A percentile compares a stretch with the other conserved stretches of the same genome.
These are phyloP conservation scores for Scaeva pyrastri DNA, from an alignment of 2,888 invertebrate species.

Conservation along the genomic window DNA sequence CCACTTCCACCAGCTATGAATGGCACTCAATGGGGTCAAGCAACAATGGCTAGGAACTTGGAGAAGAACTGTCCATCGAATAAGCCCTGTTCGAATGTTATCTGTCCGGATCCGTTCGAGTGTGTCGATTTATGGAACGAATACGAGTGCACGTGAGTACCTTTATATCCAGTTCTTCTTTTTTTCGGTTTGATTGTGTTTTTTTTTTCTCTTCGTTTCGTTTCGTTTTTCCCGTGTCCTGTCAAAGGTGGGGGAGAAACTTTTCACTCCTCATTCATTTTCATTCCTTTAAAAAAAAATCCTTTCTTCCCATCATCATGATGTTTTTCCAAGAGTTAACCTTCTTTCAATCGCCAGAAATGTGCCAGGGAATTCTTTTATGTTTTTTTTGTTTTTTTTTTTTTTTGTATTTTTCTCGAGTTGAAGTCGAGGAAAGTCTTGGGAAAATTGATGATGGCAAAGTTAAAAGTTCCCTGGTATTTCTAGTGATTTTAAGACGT, in stretches of 20 bases:
- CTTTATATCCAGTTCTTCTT: background rate
- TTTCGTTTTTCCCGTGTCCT: background rate
- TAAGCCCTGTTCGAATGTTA: constrained; percentile 97
- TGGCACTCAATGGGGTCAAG: constrained; percentile 97
- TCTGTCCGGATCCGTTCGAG: constrained; percentile 96
- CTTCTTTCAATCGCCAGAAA: constrained; percentile 39
- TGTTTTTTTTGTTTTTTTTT: constrained; percentile 5
- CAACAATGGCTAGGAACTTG: constrained; percentile 96
- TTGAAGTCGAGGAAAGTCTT: constrained; percentile 11
- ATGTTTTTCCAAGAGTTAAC: background rate
- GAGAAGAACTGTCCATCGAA: constrained; percentile 97
- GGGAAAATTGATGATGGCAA: constrained; percentile 53
- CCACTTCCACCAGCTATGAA: constrained; percentile 97
- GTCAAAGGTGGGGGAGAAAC: constrained; percentile 8
- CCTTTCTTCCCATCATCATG: background rate
- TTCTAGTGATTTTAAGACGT: constrained; percentile 42
- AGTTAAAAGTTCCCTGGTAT: constrained; percentile 22
- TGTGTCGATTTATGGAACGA: constrained; percentile 99
- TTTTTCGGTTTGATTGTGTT: constrained; percentile 1
- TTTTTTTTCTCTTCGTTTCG: too few species aligned
- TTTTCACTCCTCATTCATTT: constrained; percentile 30
- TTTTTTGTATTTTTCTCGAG: background rate
- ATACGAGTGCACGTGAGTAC: constrained; percentile 98
- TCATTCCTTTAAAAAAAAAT: constrained; percentile 10
- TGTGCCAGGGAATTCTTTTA: background rate